Percentiles rank a stretch among this genome's conserved stretches.
Evolutionary conservation across 2,113 vertebrate species (phyloP).

Genomic region (Galemys pyrenaicus): DNA sequence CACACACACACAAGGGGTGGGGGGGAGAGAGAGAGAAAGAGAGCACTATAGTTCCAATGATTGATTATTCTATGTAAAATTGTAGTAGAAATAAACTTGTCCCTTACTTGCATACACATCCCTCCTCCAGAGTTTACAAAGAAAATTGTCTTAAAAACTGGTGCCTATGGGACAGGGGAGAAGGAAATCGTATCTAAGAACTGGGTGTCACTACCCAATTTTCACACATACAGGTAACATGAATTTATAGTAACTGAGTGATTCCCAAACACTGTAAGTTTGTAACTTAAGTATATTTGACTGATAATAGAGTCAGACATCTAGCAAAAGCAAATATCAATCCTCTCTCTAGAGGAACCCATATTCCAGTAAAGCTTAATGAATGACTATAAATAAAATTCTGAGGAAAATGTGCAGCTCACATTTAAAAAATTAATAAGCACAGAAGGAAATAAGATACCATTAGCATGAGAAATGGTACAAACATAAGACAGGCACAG

Average conservation of each 20-base stretch:
- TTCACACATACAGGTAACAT: background rate
- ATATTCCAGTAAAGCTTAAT: slow-evolving; percentile 9
- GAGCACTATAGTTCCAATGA: background rate
- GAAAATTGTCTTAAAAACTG: background rate
- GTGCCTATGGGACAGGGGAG: background rate
- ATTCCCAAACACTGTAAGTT: background rate
- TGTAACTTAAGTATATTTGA: background rate
- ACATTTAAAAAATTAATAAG: slow-evolving; percentile 22
- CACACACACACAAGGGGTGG: background rate
- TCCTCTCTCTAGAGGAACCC: background rate
- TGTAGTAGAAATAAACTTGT: slow-evolving; percentile 23
- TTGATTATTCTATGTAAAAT: background rate
- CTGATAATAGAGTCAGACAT: background rate
- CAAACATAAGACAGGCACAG: background rate
- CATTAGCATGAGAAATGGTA: background rate
- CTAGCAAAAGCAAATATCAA: background rate
- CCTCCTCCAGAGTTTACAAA: background rate
- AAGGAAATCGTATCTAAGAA: background rate
- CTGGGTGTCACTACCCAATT: background rate
- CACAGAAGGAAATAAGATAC: background rate
- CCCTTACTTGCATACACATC: background rate
- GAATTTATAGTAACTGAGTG: background rate
- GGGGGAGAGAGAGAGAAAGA: background rate
- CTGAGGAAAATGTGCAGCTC: slow-evolving; percentile 36
- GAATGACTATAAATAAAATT: background rate